Percentiles rank a stretch among this genome's conserved stretches.
Evolutionary conservation across 2,797 vertebrate species (phyloP).

Genomic region (Bucorvus abyssinicus): DNA sequence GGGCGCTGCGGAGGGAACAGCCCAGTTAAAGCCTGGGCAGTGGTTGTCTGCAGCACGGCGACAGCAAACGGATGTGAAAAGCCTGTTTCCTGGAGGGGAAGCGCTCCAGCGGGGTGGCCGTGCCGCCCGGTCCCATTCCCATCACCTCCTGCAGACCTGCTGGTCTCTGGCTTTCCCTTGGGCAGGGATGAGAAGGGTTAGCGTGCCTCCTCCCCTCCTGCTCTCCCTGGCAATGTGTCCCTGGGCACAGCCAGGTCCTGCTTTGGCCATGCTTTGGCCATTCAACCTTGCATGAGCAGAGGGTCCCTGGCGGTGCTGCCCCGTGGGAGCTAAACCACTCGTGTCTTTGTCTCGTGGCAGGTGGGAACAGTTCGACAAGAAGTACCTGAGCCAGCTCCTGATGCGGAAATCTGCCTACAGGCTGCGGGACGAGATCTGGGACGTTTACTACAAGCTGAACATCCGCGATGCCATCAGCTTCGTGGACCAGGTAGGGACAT

Average conservation of each 20-base stretch:
- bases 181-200: neutral
- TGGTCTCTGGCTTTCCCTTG: neutral
- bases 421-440: slow-evolving; percentile 92
- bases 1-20: neutral
- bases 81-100: slow-evolving; percentile 18
- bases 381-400: slow-evolving; percentile 92
- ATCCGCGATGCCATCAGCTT: slow-evolving; percentile 95
- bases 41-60: neutral
- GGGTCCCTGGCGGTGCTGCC: fast-evolving
- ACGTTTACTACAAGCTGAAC: slow-evolving; percentile 97
- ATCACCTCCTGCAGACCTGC: fast-evolving
- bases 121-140: neutral
- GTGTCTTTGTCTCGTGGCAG: slow-evolving; percentile 66
- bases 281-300: neutral
- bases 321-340: neutral
- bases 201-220: neutral
- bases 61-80: slow-evolving; percentile 20
- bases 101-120: neutral
- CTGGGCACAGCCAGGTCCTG: neutral
- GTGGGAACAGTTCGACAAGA: slow-evolving; percentile 98
- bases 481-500: slow-evolving; percentile 85
- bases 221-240: neutral
- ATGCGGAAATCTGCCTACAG: slow-evolving; percentile 93
- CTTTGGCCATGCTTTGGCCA: fast-evolving
- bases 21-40: neutral